Base-by-base conservation (phyloP, 2,797 vertebrate species). In the Crenichthys baileyi region DNA sequence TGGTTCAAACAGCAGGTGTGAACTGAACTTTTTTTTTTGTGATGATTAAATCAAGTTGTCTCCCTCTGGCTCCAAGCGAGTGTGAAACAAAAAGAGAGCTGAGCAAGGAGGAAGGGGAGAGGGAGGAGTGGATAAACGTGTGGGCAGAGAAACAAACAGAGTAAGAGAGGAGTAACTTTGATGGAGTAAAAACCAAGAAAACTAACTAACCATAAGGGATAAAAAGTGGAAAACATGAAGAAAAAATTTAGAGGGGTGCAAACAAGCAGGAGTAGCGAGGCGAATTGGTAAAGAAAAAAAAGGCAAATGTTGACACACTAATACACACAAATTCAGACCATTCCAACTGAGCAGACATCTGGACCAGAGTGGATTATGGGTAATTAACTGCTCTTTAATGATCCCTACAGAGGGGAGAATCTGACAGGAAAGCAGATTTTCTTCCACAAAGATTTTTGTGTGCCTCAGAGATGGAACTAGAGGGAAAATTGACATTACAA, bases 301-400 rank as follows among this genome's bases (percentile, higher is more conserved):
- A 22, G 51, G 16, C 26, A 78, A 77, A 72, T 60, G 51, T 39
- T 50, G 2, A 60, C 39, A 71, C 44, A 81, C 46, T 68, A 31
- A 50, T 18, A 65, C 36, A 74, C 46, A 46, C 58, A 63, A 24
- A 78, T 16, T 46, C 53, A 77, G 81, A 67, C 77, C 75, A 65
- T 73, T 82, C 88, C 87, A 68, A 79, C 87, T 80, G 87, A 89
- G 87, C 78, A 80, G 93, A 93, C 94, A 95, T 94, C 91, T 94
- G 93, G 91, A 88, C 80, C 71, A 85, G 75, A 79, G 84, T 85
- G 93, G 94, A 95, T 94, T 95, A 90, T 80, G 85, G 85, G 91
- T 93, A 95, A 96, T 95, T 95, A 94, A 92, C 89, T 88, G 83
- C 79, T 86, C 86, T 93, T 94, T 90, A 94, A 91, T 92, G 92